phyloP scores from a whole-genome alignment of 2,888 invertebrate species.

The Ochropleura leucogaster region DNA sequence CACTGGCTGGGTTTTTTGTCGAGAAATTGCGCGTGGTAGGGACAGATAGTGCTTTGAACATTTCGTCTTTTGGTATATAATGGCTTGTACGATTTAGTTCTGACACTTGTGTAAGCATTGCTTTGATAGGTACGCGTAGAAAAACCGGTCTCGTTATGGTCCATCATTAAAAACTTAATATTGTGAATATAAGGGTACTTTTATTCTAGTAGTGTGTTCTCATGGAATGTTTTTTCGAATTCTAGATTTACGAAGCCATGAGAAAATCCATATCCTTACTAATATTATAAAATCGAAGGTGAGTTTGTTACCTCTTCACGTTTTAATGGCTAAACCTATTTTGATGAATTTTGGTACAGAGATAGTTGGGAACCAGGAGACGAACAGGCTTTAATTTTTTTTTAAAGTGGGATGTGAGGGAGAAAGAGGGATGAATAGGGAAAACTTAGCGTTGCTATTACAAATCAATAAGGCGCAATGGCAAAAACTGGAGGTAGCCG shows the following conservation, averaged over 20 bases:
- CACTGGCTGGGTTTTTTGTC: constrained; percentile 25
- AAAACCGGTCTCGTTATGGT: not conserved
- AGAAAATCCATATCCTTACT: too few species aligned
- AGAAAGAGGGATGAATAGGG: too few species aligned
- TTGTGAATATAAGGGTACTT: not conserved
- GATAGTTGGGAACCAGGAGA: too few species aligned
- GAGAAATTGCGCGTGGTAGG: not conserved
- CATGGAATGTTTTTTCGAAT: not conserved
- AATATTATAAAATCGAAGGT: too few species aligned
- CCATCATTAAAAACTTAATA: not conserved
- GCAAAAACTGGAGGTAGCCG: too few species aligned
- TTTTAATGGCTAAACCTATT: too few species aligned
- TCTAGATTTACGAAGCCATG: not conserved
- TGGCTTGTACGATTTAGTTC: not conserved
- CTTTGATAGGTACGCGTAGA: not conserved
- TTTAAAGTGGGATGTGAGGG: too few species aligned
- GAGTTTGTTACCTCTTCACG: too few species aligned
- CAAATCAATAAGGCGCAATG: too few species aligned
- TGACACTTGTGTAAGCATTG: not conserved
- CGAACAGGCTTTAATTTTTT: too few species aligned
- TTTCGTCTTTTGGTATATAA: not conserved
- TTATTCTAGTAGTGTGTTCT: not conserved
- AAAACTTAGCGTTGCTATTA: too few species aligned
- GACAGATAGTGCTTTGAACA: not conserved
- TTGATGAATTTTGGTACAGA: too few species aligned